phyloP scores from a whole-genome alignment of 2,797 vertebrate genomes.

The Anguilla obscura region DNA sequence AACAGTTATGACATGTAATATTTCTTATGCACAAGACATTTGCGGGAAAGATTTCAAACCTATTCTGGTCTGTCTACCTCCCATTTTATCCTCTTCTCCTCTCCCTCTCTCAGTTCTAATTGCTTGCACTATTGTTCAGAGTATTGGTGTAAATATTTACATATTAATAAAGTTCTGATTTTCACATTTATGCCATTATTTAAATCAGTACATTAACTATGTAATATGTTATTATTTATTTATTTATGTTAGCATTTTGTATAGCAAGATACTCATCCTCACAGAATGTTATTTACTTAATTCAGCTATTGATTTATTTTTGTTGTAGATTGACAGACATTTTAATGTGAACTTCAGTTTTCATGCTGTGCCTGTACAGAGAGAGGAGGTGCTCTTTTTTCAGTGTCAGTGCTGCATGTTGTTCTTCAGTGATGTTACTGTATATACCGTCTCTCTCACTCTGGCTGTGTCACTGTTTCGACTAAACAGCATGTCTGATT shows the following conservation, averaged over 20 bases:
- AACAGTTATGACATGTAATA: constrained; percentile 1
- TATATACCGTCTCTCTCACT: constrained; percentile 27
- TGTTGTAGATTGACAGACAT: neutral
- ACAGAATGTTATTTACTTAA: constrained; percentile 16
- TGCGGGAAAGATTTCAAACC: neutral
- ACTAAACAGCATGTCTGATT: constrained; percentile 28
- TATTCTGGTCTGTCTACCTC: constrained; percentile 29
- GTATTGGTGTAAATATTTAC: constrained; percentile 23
- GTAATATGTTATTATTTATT: neutral
- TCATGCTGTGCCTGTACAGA: constrained; percentile 27
- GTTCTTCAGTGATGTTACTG: constrained; percentile 28
- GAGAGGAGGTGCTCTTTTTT: neutral
- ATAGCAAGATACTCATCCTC: constrained; percentile 24
- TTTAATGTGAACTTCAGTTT: constrained; percentile 13
- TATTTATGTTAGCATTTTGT: constrained; percentile 12
- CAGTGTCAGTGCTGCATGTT: constrained; percentile 26
- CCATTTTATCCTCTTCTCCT: neutral
- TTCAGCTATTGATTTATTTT: constrained; percentile 15
- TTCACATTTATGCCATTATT: constrained; percentile 5
- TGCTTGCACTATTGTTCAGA: constrained; percentile 25
- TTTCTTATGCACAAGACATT: neutral
- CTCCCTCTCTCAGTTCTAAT: constrained; percentile 2
- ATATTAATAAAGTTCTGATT: neutral
- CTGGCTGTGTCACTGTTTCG: constrained; percentile 22
- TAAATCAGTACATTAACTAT: neutral